Conservation (phyloP, 2,113 vertebrate genomes). For the Chamaetylas fuelleborni region DNA sequence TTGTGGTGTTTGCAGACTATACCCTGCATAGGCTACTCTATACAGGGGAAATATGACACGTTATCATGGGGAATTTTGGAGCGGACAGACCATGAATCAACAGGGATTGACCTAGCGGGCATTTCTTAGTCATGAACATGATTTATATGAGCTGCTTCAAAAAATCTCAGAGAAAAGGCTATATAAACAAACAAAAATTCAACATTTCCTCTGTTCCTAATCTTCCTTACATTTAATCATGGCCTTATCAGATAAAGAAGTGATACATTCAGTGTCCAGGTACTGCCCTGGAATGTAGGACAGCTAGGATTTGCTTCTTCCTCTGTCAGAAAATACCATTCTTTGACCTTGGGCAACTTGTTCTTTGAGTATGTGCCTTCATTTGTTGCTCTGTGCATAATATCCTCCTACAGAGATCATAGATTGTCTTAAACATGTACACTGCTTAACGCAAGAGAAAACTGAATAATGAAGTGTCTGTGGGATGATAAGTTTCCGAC, state of each 20-base stretch:
- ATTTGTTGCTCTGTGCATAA: not conserved
- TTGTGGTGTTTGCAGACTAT: not conserved
- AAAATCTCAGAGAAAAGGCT: not conserved
- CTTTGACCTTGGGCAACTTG: not conserved
- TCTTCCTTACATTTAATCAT: not conserved
- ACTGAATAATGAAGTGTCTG: not conserved
- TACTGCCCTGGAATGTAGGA: not conserved
- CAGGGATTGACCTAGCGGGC: not conserved
- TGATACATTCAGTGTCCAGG: not conserved
- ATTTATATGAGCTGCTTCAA: not conserved
- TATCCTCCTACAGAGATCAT: not conserved
- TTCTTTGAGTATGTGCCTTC: not conserved
- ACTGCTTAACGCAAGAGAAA: not conserved
- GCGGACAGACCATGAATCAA: not conserved
- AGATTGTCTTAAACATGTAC: not conserved
- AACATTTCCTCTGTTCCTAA: not conserved
- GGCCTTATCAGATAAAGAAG: not conserved
- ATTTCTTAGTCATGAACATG: not conserved
- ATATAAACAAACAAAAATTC: not conserved
- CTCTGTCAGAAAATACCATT: not conserved
- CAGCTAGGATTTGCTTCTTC: not conserved
- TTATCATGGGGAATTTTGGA: not conserved
- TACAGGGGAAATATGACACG: not conserved
- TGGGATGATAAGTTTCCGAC: not conserved
- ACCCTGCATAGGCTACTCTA: accelerated